Evolutionary conservation across 1,140 invertebrate genomes (phyloP).

Genomic region (Ectropis grisescens): DNA sequence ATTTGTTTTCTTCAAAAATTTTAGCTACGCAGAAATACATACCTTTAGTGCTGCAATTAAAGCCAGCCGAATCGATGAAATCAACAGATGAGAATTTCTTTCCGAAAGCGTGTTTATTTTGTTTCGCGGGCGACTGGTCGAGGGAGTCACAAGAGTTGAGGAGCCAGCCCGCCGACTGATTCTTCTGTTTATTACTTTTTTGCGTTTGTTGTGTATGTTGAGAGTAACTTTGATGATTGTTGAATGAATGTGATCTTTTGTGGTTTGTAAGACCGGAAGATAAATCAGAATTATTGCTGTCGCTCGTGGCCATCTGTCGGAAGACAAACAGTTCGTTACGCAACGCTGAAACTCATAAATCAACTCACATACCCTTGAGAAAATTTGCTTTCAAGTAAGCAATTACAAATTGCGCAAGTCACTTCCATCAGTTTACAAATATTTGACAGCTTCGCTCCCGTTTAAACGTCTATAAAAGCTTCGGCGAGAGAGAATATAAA

Average conservation of each 20-base stretch:
- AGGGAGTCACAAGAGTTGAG: slow-evolving; percentile 64
- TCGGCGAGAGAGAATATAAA: too few species aligned
- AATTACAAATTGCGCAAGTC: too few species aligned
- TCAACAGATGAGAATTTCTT: slow-evolving; percentile 65
- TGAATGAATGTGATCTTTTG: slow-evolving; percentile 76
- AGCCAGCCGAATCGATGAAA: slow-evolving; percentile 46
- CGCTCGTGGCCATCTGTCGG: slow-evolving; percentile 60
- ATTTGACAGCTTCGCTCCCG: too few species aligned
- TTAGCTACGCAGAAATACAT: too few species aligned
- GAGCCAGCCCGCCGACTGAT: slow-evolving; percentile 61
- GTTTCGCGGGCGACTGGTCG: slow-evolving; percentile 50
- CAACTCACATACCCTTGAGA: not conserved
- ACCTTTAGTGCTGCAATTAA: slow-evolving; percentile 59
- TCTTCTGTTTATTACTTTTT: slow-evolving; percentile 67
- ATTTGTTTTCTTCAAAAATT: too few species aligned
- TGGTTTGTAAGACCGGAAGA: slow-evolving; percentile 63
- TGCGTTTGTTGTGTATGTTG: slow-evolving; percentile 71
- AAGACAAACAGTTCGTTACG: not conserved
- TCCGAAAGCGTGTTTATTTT: slow-evolving; percentile 46
- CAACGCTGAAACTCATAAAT: not conserved
- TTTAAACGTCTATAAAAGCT: too few species aligned
- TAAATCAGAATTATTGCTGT: slow-evolving; percentile 53
- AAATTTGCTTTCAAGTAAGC: slow-evolving; percentile 3
- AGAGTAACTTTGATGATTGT: slow-evolving; percentile 76
- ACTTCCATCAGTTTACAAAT: too few species aligned